These are phyloP conservation scores for Pelodytes ibericus DNA, from an alignment of 2,797 vertebrate species.

Conservation along the genomic window DNA sequence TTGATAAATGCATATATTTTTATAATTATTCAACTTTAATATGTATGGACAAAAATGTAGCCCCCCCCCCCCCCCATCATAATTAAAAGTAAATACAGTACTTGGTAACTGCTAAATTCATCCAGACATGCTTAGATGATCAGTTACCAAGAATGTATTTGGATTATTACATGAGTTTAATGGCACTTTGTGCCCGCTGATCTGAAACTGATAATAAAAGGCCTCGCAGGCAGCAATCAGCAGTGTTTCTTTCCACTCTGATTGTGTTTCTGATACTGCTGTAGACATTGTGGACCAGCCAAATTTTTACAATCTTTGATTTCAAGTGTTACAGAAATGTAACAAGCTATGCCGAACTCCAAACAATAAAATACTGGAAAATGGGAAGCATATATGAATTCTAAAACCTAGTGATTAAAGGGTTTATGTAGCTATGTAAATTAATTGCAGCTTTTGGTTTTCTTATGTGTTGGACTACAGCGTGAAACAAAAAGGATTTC, in stretches of 20 bases:
- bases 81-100: no score
- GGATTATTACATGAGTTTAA: constrained; percentile 30
- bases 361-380: constrained; percentile 49
- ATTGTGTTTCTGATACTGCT: constrained; percentile 52
- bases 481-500: constrained; percentile 45
- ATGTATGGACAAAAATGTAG: no score
- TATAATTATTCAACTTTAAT: no score
- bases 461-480: constrained; percentile 33
- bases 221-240: constrained; percentile 52
- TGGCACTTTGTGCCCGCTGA: constrained; percentile 40
- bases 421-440: constrained; percentile 42
- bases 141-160: constrained; percentile 5
- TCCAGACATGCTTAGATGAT: no score
- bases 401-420: constrained; percentile 43
- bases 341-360: constrained; percentile 35
- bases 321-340: constrained; percentile 47
- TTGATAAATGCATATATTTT: no score
- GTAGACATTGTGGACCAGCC: constrained; percentile 44
- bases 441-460: constrained; percentile 49
- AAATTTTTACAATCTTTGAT: constrained; percentile 45
- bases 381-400: constrained; percentile 48
- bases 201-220: constrained; percentile 50
- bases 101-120: no score
- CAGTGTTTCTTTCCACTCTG: constrained; percentile 43
- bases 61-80: no score